Evolutionary conservation across 2,113 vertebrate species (phyloP).

Genomic region (Microtus ochrogaster): DNA sequence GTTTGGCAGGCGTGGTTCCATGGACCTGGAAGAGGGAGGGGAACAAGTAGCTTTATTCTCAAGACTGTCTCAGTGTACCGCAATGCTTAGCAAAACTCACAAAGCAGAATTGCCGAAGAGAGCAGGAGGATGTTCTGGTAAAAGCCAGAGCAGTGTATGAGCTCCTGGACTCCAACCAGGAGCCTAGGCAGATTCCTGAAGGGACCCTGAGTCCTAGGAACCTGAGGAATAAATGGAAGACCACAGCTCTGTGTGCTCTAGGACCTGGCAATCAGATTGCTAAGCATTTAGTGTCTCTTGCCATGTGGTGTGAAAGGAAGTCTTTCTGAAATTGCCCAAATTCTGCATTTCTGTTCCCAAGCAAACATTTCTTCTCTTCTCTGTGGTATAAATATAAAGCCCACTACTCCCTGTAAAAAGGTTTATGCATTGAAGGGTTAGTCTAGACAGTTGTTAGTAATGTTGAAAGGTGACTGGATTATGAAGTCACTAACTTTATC

Average conservation of each 20-base stretch:
- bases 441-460: background rate
- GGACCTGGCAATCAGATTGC: background rate
- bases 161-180: background rate
- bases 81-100: background rate
- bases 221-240: background rate
- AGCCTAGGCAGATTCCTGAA: background rate
- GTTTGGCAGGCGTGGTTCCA: background rate
- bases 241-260: background rate
- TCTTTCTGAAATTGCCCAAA: background rate
- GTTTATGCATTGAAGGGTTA: background rate
- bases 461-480: background rate
- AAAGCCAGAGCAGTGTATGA: background rate
- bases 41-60: background rate
- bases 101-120: background rate
- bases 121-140: background rate
- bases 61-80: background rate
- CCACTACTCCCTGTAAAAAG: background rate
- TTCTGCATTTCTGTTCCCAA: background rate
- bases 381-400: background rate
- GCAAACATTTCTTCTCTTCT: background rate
- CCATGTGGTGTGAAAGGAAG: background rate
- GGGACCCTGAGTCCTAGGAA: background rate
- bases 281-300: background rate
- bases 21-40: background rate
- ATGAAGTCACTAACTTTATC: background rate